Conservation (phyloP, 2,797 vertebrate genomes). For the Brachyalestes nurse region DNA sequence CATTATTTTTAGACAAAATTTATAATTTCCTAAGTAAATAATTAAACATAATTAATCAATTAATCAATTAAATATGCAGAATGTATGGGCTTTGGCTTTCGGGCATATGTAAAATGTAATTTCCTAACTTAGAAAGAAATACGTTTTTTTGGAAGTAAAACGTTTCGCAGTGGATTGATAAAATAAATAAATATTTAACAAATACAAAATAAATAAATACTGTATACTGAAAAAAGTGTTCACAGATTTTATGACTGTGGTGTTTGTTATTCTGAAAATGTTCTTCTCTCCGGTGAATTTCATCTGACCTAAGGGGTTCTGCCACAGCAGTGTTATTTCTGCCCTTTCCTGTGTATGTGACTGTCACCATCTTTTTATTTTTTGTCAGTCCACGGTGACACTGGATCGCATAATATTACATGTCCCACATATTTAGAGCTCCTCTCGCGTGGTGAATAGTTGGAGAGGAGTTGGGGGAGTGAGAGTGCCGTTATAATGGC, state of each 20-base stretch:
- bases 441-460: conserved; percentile 7
- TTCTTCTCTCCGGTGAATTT: not conserved
- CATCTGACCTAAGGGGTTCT: not conserved
- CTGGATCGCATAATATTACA: not conserved
- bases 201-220: not conserved
- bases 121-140: not conserved
- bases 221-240: too few relatives aligned
- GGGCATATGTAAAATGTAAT: not conserved
- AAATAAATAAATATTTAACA: not conserved
- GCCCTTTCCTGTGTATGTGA: not conserved
- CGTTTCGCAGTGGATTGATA: too few relatives aligned
- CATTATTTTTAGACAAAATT: too few relatives aligned
- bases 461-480: conserved; percentile 48
- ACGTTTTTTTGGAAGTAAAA: too few relatives aligned
- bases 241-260: too few relatives aligned
- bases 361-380: conserved; percentile 7
- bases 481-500: conserved; percentile 65
- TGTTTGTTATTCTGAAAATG: too few relatives aligned
- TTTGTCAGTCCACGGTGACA: conserved; percentile 11
- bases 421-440: conserved; percentile 31
- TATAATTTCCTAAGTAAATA: too few relatives aligned
- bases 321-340: not conserved
- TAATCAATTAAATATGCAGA: not conserved
- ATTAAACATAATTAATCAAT: too few relatives aligned
- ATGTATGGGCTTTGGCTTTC: not conserved